phyloP scores from a whole-genome alignment of 2,797 vertebrate species.

The Melanotaenia boesemani region DNA sequence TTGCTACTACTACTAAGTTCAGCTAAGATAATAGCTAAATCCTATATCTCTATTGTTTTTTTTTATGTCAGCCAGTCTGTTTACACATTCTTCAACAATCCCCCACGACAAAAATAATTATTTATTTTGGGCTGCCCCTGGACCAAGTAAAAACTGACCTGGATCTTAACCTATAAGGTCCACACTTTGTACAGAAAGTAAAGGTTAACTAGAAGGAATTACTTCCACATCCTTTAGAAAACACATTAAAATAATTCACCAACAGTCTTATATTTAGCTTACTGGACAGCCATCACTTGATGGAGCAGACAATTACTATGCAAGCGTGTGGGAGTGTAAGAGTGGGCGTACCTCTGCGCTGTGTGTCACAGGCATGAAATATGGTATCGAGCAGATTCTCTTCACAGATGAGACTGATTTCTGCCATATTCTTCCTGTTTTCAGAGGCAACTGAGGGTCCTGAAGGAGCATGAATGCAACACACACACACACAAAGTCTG shows the following conservation, averaged over 20 bases:
- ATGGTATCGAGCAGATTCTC: constrained; percentile 89
- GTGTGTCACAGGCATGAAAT: constrained; percentile 87
- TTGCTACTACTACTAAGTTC: too few species aligned
- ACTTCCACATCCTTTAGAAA: neutral
- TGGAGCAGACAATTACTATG: neutral
- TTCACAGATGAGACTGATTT: constrained; percentile 85
- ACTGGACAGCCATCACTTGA: neutral
- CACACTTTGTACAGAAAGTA: too few species aligned
- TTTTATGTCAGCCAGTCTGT: too few species aligned
- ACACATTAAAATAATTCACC: neutral
- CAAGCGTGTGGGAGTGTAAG: neutral
- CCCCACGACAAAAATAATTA: too few species aligned
- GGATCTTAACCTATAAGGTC: too few species aligned
- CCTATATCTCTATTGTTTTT: too few species aligned
- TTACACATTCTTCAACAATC: too few species aligned
- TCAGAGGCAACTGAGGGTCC: constrained; percentile 52
- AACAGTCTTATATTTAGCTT: neutral
- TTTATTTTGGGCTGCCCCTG: too few species aligned
- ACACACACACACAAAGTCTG: constrained; percentile 23
- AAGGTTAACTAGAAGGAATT: too few species aligned
- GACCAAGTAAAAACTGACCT: too few species aligned
- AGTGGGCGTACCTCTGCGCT: constrained; percentile 83
- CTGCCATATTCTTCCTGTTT: constrained; percentile 51
- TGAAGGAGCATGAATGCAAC: constrained; percentile 17
- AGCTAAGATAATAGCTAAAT: too few species aligned